Base-by-base conservation (phyloP, 2,888 invertebrate species). In the Drosophila quinaria region DNA sequence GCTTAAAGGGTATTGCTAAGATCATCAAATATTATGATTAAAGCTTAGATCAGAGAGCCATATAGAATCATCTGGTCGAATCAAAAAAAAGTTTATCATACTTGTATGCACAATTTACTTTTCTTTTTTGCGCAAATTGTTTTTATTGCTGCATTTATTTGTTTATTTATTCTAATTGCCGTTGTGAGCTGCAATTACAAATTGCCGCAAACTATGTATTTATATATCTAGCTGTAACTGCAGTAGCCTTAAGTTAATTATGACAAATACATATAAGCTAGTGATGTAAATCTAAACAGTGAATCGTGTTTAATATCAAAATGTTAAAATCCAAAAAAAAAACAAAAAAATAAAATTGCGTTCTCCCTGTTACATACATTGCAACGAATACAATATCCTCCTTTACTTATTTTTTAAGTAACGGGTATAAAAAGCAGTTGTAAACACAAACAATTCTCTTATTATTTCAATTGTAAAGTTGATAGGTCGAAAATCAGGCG, bases 131-230 rank as follows among this genome's bases (percentile, higher is more conserved):
- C n/a, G 19, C 22, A 29, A 25, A 55, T 46, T 56, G 17, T 4
- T 46, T 25, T 33, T 42, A 22, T 33, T 11, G 25, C 56, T 8
- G n/a, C n/a, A 55, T 33, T 33, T 44, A 56, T 56, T 35, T n/a
- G 44, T 31, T 29, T 25, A 25, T 35, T 37, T 37, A 46, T 46
- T 15, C 35, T 25, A 46, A 56, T 17, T 56, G 55, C 31, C 33
- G 6, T 42, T 25, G 37, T 25, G 37, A 46, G 44, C 37, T 47
- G 15, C 9, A 25, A 46, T 37, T 56, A 37, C 19, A 35, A 37
- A 46, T 35, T 56, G 17, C 17, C 19, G 22, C 15, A 10, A 25
- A 55, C 13, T 42, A 44, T 19, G 19, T 19, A 19, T 41, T 39
- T 19, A 13, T 50, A 33, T 13, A n/a, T 9, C n/a, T 29, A 17